Percentiles rank a stretch among this genome's conserved stretches.
Evolutionary conservation across 2,113 vertebrate species (phyloP).

Genomic region (Salvelinus fontinalis): DNA sequence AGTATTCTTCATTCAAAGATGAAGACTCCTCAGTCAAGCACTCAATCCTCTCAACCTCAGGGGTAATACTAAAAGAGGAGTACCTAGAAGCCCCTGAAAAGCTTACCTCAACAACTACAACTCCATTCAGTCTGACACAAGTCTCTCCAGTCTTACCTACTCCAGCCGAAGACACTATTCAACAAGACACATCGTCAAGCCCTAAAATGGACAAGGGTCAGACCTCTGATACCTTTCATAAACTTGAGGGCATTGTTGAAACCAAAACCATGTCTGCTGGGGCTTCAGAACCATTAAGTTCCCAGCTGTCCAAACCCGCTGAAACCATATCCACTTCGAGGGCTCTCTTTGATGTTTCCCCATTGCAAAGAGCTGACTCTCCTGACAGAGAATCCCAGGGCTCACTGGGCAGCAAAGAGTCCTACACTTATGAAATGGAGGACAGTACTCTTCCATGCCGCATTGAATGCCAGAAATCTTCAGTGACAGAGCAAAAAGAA

Average conservation of each 20-base stretch:
- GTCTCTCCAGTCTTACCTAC: constrained; percentile 46
- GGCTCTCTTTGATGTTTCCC: constrained; percentile 73
- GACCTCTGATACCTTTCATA: constrained; percentile 39
- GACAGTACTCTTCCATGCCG: constrained; percentile 64
- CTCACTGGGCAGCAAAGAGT: constrained; percentile 61
- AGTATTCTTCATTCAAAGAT: constrained; percentile 72
- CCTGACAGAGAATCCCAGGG: constrained; percentile 52
- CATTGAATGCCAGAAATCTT: constrained; percentile 68
- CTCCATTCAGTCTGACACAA: constrained; percentile 65
- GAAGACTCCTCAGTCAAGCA: constrained; percentile 68
- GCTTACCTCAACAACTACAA: constrained; percentile 60
- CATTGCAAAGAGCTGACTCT: constrained; percentile 72
- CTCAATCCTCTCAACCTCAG: constrained; percentile 68
- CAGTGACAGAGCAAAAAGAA: constrained; percentile 51
- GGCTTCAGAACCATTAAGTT: constrained; percentile 26
- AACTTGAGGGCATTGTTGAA: constrained; percentile 29
- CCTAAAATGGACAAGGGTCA: constrained; percentile 47
- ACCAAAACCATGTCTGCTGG: constrained; percentile 14
- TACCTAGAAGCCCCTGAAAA: constrained; percentile 88
- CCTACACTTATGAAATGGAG: constrained; percentile 58
- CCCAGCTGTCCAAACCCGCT: constrained; percentile 24
- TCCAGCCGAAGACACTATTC: constrained; percentile 46
- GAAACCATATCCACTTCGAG: constrained; percentile 41
- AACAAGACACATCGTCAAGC: constrained; percentile 32
- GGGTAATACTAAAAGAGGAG: constrained; percentile 77